Base-by-base conservation (phyloP, 2,113 vertebrate genomes). In the Marcusenius ussheri region DNA sequence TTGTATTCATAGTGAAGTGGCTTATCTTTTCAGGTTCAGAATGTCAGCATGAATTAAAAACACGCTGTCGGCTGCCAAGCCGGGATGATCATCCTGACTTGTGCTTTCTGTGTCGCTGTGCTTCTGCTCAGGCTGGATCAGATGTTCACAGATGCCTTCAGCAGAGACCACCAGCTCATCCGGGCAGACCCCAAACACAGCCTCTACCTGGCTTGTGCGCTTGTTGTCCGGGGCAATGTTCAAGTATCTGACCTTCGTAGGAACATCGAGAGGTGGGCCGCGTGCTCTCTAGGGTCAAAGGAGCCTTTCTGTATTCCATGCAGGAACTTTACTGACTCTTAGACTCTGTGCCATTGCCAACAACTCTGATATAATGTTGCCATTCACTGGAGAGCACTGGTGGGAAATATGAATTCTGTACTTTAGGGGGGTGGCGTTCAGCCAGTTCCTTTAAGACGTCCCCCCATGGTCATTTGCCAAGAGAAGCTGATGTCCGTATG, bases 111-210 rank as follows among this genome's bases (percentile, higher is more conserved):
- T 49, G 70, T 53, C 5, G 49, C 13, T 51, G 31, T 58, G 31
- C 21, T 56, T 15, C 27, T 50, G 50, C 17, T 50, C 85, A 99
- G 98, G 88, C 91, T 99, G 95, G 98, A 99, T 94, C 98, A 99
- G 93, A 98, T 99, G 97, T 99, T 99, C 95, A 98, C 97, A 80
- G 98, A 99, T 90, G 98, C 97, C 9, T 99, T 99, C 93, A 98
- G 97, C 85, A 99, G 97, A 95, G 97, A 98, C 90, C 96, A 99
- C 93, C 98, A 99, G 87, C 94, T 99, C 39, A 97, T 99, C 93
- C 96, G 89, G 90, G 97, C 97, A 1, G 96, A 99, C 92, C 98
- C 98, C 5, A 98, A 95, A 91, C 97, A 95, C 39, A 96, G 94
- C 91, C 95, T 99, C 35, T 99, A 98, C 93, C 96, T 99, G 31